Conservation (phyloP, 2,113 vertebrate genomes). For the Ovis aries region ARS-UI_Ramb_v3.0 NC_056054.1:197437501-197438000, state of each 20-base stretch:
- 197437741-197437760: background rate
- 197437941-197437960: background rate
- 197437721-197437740: slow-evolving; percentile 18
- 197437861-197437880: background rate
- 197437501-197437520: background rate
- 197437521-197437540: background rate
- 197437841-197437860: background rate
- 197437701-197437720: background rate
- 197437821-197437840: background rate
- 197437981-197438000: background rate
- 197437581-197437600: background rate
- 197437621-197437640: background rate
- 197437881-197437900: background rate
- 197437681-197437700: slow-evolving; percentile 38
- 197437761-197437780: slow-evolving; percentile 7
- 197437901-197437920: background rate
- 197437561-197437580: background rate
- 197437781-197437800: background rate
- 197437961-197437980: background rate
- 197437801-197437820: background rate
- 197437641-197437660: background rate
- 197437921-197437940: background rate
- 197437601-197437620: background rate
- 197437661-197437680: background rate
- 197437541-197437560: background rate